phyloP scores from a whole-genome alignment of 2,888 invertebrate species.

The Philereme transversata region DNA sequence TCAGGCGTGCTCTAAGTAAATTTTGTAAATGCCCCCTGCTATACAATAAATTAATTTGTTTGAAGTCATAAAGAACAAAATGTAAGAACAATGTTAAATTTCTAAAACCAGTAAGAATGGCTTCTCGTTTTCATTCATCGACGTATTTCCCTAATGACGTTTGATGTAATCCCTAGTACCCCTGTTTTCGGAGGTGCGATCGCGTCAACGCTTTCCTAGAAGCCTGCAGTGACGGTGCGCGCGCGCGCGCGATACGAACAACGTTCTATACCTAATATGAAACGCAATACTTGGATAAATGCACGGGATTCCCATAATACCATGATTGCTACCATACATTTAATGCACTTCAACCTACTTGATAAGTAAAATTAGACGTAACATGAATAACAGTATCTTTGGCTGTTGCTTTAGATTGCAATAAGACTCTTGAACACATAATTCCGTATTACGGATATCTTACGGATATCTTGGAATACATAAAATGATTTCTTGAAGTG shows the following conservation, averaged over 20 bases:
- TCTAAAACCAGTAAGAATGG: too few relatives aligned
- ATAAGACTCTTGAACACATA: not conserved
- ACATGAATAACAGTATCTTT: not conserved
- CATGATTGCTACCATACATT: slow-evolving; percentile 6
- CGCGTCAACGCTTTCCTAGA: slow-evolving; percentile 8
- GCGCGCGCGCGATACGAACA: slow-evolving; percentile 19
- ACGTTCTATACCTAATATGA: slow-evolving; percentile 10
- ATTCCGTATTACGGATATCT: not conserved
- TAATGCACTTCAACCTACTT: not conserved
- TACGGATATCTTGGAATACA: slow-evolving; percentile 10
- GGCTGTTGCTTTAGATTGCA: not conserved
- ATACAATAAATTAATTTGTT: too few relatives aligned
- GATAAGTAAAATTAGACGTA: not conserved
- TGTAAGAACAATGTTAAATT: too few relatives aligned
- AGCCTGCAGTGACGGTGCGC: not conserved
- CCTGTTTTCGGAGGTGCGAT: not conserved
- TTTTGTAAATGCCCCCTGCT: too few relatives aligned
- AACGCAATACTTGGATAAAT: slow-evolving; percentile 15
- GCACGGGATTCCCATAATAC: slow-evolving; percentile 14
- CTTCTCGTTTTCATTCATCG: too few relatives aligned
- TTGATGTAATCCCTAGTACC: not conserved
- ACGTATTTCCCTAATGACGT: not conserved
- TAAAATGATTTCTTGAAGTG: slow-evolving; percentile 22
- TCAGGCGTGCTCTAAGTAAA: too few relatives aligned
- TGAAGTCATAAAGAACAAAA: too few relatives aligned